Conservation (phyloP, 2,797 vertebrate species). For the Loriculus beryllinus region DNA sequence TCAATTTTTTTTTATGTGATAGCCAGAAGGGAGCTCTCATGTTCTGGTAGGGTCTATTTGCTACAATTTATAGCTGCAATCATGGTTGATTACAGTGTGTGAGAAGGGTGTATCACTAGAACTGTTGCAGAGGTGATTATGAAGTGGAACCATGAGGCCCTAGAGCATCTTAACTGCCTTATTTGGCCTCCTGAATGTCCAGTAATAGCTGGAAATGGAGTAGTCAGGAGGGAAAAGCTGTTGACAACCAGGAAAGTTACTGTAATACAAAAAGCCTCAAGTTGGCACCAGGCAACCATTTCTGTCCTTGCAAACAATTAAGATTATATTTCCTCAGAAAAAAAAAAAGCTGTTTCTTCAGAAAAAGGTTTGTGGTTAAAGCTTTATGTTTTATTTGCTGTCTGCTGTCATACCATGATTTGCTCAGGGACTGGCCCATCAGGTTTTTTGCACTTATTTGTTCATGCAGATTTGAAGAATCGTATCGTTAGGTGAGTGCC, state of each 20-base stretch:
- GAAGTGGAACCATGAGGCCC: not conserved
- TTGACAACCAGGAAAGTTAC: slow-evolving; percentile 19
- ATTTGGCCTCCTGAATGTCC: not conserved
- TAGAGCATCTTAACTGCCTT: slow-evolving; percentile 18
- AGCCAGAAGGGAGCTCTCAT: not conserved
- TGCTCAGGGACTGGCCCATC: not conserved
- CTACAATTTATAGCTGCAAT: not conserved
- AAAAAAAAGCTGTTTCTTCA: not conserved
- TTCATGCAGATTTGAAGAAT: not conserved
- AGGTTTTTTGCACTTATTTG: not conserved
- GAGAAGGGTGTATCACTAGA: not conserved
- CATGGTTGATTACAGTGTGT: not conserved
- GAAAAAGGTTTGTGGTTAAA: not conserved
- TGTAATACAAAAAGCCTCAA: not conserved
- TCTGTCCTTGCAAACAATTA: slow-evolving; percentile 26
- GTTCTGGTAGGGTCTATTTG: not conserved
- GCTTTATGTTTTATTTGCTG: not conserved
- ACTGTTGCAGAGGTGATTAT: slow-evolving; percentile 1
- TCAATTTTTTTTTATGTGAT: not conserved
- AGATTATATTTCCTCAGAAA: not conserved
- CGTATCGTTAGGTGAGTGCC: not conserved
- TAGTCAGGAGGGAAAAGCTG: not conserved
- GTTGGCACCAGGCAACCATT: not conserved
- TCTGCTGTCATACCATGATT: not conserved
- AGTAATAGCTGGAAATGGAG: slow-evolving; percentile 12